These are phyloP conservation scores for Ianthella basta DNA, from an alignment of 37 sponge, comb jelly and placozoan species.

Conservation along the genomic window DNA sequence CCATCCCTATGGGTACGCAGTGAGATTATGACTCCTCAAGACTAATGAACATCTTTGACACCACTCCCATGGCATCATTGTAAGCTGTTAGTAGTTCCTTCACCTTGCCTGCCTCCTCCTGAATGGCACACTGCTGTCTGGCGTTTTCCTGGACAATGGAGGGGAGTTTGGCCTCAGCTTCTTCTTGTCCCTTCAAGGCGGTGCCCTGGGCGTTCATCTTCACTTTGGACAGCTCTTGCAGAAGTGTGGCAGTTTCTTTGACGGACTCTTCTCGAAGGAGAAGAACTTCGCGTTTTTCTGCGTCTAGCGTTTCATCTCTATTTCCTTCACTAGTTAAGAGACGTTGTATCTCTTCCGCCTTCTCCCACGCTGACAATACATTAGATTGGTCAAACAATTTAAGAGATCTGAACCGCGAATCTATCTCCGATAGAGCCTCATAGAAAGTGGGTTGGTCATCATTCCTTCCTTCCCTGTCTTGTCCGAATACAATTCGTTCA, in stretches of 20 bases:
- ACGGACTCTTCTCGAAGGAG: not conserved
- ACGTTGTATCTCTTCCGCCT: slow-evolving; percentile 2
- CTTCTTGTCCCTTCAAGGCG: not conserved
- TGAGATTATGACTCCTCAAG: not conserved
- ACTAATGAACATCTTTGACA: not conserved
- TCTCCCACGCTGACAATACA: not conserved
- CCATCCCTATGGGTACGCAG: not conserved
- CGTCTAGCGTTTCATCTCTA: not conserved
- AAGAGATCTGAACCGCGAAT: not conserved
- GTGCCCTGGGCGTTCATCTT: not conserved
- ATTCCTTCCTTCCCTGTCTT: not conserved
- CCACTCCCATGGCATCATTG: not conserved
- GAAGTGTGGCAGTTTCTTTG: not conserved
- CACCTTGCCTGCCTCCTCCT: not conserved
- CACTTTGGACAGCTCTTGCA: not conserved
- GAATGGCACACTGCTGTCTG: not conserved
- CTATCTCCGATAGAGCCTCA: not conserved
- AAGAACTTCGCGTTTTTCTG: not conserved
- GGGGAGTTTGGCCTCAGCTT: not conserved
- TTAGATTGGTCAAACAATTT: not conserved
- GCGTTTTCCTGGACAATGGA: slow-evolving; percentile 3
- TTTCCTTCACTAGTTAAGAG: not conserved
- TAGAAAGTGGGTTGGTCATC: not conserved
- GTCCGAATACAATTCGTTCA: slow-evolving; percentile 6
- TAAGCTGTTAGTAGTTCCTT: slow-evolving; percentile 18